Evolutionary conservation across 2,888 invertebrate species (phyloP), one percentile per base, ranked within the genome.

Genomic region (Vanessa cardui): DNA sequence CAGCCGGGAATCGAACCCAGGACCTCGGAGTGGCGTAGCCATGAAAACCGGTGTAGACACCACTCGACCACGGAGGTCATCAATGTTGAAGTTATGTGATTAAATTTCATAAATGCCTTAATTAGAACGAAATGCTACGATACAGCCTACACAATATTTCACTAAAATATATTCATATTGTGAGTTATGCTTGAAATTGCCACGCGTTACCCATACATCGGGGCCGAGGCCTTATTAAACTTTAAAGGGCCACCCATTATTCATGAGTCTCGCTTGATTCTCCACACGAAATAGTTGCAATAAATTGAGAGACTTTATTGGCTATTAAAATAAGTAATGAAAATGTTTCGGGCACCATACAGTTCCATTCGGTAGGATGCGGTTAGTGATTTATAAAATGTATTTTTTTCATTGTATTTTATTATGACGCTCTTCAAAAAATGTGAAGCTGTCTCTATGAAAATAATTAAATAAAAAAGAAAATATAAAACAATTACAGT

Each of bases 311-410:
- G 75, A 90, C 80, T 90, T 89, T 91, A 91, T 89, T 88, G 89
- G 83, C 89, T 87, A 90, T 91, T 89, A 90, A 88, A 90, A 88
- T 90, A 89, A 88, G 83, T 87, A 89, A 89, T 89, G 87, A 88
- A 88, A 85, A 80, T 77, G 84, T 85, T 83, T 83, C 83, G 82
- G 70, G 72, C 66, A 59, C 68, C 68, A 66, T 71, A 68, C 65
- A 64, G 64, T 69, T 73, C 71, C 68, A 73, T 74, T 74, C 73
- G 70, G 58, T 65, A 21, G 45, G 68, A 50, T 64, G 66, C 39
- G 67, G 66, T 69, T 70, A 58, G 62, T 61, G 54, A 64, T 62
- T 63, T 68, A 16, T 67, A 54, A 54, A 54, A 54, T 7, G 33
- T 58, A 6, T 6, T 33, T 47, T 64, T 58, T 47, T 50, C 21